These are phyloP conservation scores for Elegia similella DNA, from an alignment of 2,888 invertebrate species.

Conservation along the genomic window DNA sequence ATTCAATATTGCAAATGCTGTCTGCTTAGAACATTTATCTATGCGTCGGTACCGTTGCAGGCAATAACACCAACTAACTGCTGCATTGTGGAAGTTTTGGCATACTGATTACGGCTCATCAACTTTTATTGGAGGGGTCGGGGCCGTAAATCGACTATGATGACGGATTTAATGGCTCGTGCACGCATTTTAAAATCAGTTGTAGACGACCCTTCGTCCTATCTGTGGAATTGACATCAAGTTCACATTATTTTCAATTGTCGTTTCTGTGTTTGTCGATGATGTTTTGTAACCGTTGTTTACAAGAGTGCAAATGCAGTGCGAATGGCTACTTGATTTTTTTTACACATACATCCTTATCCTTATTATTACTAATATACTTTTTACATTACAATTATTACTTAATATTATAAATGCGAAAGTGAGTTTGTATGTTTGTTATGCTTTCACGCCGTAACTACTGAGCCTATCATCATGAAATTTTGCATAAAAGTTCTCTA, in stretches of 20 bases:
- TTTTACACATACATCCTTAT: too few relatives aligned
- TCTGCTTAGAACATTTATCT: constrained; percentile 34
- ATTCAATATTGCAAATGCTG: constrained; percentile 34
- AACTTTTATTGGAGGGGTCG: constrained; percentile 67
- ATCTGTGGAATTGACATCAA: constrained; percentile 10
- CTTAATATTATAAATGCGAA: too few relatives aligned
- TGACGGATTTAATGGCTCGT: constrained; percentile 72
- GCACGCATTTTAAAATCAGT: constrained; percentile 62
- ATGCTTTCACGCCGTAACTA: too few relatives aligned
- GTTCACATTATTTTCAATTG: constrained; percentile 6
- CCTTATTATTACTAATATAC: too few relatives aligned
- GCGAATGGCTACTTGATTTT: neutral
- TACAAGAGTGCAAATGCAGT: neutral
- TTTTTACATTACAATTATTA: too few relatives aligned
- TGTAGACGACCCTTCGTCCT: constrained; percentile 20
- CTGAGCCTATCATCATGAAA: too few relatives aligned
- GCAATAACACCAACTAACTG: constrained; percentile 58
- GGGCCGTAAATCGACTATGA: constrained; percentile 63
- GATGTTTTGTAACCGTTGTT: neutral
- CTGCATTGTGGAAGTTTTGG: constrained; percentile 70
- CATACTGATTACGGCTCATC: constrained; percentile 75
- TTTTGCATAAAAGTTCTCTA: too few relatives aligned
- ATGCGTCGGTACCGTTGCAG: constrained; percentile 41
- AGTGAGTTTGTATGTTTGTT: too few relatives aligned
- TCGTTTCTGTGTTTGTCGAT: neutral